phyloP scores from a whole-genome alignment of 2,888 invertebrate genomes.

The Latheticus oryzae region DNA sequence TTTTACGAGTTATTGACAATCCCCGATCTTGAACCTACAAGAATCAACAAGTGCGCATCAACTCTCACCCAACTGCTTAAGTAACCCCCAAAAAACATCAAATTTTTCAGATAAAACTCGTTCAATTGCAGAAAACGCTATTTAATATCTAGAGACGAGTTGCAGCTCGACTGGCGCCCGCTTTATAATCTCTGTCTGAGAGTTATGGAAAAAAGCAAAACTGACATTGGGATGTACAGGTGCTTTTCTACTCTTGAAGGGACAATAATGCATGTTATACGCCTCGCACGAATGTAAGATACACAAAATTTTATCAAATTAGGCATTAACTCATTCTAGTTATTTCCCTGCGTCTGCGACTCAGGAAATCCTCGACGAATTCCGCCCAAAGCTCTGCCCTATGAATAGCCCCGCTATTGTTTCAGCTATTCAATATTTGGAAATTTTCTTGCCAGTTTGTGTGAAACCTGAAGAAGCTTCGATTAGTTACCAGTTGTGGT shows the following conservation, averaged over 20 bases:
- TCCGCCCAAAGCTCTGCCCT: conserved; percentile 83
- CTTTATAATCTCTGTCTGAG: conserved; percentile 77
- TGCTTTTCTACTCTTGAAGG: conserved; percentile 56
- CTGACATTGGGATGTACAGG: conserved; percentile 72
- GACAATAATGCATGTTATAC: conserved; percentile 57
- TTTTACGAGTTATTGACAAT: conserved; percentile 81
- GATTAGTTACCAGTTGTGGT: conserved; percentile 81
- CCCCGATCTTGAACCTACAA: conserved; percentile 80
- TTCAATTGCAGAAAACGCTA: conserved; percentile 75
- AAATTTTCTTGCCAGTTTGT: conserved; percentile 82
- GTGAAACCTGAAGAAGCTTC: conserved; percentile 72
- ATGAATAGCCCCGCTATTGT: conserved; percentile 70
- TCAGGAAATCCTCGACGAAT: conserved; percentile 86
- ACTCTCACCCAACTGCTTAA: conserved; percentile 77
- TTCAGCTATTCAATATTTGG: conserved; percentile 70
- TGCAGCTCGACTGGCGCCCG: conserved; percentile 87
- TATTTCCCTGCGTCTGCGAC: conserved; percentile 82
- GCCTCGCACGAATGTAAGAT: conserved; percentile 59
- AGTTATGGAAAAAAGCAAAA: conserved; percentile 70
- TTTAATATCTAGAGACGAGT: conserved; percentile 81
- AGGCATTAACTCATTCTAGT: conserved; percentile 61
- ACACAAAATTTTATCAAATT: neutral
- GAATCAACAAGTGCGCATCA: conserved; percentile 78
- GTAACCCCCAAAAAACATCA: conserved; percentile 70
- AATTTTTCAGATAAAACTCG: neutral